Conservation (phyloP, 2,113 vertebrate genomes). For the Morone saxatilis region DNA sequence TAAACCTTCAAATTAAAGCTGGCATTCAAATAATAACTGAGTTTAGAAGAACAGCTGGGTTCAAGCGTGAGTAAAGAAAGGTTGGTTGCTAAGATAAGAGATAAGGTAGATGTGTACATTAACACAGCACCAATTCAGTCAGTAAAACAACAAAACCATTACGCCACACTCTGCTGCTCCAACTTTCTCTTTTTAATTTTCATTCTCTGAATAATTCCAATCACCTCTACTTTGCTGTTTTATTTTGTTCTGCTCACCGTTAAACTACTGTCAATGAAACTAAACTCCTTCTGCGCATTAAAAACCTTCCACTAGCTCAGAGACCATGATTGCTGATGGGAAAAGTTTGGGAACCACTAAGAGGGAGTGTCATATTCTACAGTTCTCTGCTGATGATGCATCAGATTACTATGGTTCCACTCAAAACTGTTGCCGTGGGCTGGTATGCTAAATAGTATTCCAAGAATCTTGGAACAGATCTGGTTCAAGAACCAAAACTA, state of each 20-base stretch:
- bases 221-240: background rate
- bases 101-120: background rate
- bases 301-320: background rate
- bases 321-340: too few species aligned
- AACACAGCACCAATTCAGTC: background rate
- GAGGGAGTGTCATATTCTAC: too few species aligned
- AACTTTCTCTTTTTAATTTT: background rate
- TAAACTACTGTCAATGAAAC: too few species aligned
- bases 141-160: background rate
- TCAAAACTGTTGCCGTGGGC: too few species aligned
- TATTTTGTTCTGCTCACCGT: too few species aligned
- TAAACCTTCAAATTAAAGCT: background rate
- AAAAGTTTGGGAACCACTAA: too few species aligned
- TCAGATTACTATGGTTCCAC: too few species aligned
- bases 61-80: background rate
- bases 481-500: too few species aligned
- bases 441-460: too few species aligned
- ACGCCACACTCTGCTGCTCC: background rate
- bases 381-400: too few species aligned
- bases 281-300: background rate
- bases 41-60: background rate
- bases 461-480: too few species aligned
- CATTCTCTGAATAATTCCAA: background rate
- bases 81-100: background rate
- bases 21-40: background rate